These are phyloP conservation scores for Drosophila tanythrix DNA, from an alignment of 2,888 invertebrate genomes.

Conservation along the genomic window DNA sequence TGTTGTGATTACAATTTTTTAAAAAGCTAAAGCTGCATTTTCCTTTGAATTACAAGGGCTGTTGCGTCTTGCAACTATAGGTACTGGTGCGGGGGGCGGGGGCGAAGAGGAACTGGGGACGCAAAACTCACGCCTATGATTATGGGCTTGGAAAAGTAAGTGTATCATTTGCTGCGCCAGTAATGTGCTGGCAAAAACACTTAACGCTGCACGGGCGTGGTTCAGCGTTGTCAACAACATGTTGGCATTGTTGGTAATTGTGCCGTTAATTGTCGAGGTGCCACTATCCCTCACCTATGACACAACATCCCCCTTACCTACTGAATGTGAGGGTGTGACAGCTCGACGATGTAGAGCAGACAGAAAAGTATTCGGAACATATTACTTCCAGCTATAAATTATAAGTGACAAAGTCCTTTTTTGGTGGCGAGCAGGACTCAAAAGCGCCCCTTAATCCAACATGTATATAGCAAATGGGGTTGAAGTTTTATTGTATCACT, in stretches of 20 bases:
- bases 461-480: neutral
- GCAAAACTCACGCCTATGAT: conserved; percentile 32
- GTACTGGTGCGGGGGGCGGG: too few relatives aligned
- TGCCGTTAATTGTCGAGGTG: conserved; percentile 77
- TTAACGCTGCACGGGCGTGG: conserved; percentile 56
- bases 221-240: conserved; percentile 33
- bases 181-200: conserved; percentile 67
- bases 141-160: conserved; percentile 45
- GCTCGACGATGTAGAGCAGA: neutral
- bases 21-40: conserved; percentile 82
- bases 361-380: conserved; percentile 4
- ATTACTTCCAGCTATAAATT: neutral
- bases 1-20: conserved; percentile 81
- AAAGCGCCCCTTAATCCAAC: conserved; percentile 1
- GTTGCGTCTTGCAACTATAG: conserved; percentile 27
- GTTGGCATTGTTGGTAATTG: conserved; percentile 70
- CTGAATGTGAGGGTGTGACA: conserved; percentile 27
- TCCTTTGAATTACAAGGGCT: conserved; percentile 76
- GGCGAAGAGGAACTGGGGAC: neutral
- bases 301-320: conserved; percentile 28
- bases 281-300: conserved; percentile 42
- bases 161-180: conserved; percentile 60
- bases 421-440: neutral
- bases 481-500: conserved; percentile 1
- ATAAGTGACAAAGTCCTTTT: conserved; percentile 2